phyloP scores from a whole-genome alignment of 1,140 invertebrate species.

The Dermatophagoides farinae region DNA sequence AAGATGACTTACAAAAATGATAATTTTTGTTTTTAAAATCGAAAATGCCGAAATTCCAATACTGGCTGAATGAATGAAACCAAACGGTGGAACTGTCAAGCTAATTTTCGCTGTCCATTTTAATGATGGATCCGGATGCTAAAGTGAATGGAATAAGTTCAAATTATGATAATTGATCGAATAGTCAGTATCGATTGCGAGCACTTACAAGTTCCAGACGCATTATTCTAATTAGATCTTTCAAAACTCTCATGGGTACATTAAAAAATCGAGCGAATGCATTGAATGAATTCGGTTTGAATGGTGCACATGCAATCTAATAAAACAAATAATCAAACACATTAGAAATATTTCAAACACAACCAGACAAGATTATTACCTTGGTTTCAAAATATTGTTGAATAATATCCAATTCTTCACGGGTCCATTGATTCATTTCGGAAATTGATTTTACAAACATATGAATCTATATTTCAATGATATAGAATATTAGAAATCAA shows the following conservation, averaged over 20 bases:
- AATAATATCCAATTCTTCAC: slow-evolving; percentile 63
- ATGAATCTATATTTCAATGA: slow-evolving; percentile 71
- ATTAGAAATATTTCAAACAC: background rate
- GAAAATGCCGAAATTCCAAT: slow-evolving; percentile 61
- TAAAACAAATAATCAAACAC: slow-evolving; percentile 9
- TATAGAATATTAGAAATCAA: too few relatives aligned
- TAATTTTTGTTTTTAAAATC: slow-evolving; percentile 57
- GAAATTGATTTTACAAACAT: slow-evolving; percentile 61
- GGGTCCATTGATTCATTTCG: slow-evolving; percentile 64
- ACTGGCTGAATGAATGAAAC: slow-evolving; percentile 50
- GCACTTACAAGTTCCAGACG: slow-evolving; percentile 43
- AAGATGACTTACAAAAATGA: slow-evolving; percentile 50
- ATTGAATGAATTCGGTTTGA: slow-evolving; percentile 61
- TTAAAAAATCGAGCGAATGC: slow-evolving; percentile 61
- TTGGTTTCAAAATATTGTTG: slow-evolving; percentile 79
- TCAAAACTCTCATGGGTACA: slow-evolving; percentile 57
- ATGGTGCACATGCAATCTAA: slow-evolving; percentile 44
- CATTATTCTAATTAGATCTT: slow-evolving; percentile 77
- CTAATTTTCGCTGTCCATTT: slow-evolving; percentile 77
- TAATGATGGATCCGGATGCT: slow-evolving; percentile 38
- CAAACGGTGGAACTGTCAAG: slow-evolving; percentile 65
- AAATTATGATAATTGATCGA: too few relatives aligned
- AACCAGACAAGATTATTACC: slow-evolving; percentile 32
- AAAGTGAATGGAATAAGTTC: background rate
- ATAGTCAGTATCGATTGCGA: background rate